Conservation (phyloP, 1,140 invertebrate species). For the Conopomorpha cramerella region DNA sequence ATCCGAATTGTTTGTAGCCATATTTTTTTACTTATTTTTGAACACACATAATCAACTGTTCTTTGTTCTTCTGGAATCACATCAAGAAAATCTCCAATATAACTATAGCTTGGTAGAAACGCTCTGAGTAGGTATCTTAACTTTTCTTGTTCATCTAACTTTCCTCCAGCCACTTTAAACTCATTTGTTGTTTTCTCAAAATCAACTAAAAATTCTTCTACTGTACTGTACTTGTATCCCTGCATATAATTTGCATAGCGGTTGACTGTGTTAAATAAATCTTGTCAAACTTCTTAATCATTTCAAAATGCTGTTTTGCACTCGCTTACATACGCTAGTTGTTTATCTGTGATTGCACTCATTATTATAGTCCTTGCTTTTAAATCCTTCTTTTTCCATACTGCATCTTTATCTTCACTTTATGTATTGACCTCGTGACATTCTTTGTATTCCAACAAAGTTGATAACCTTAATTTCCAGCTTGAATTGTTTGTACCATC, state of each 20-base stretch:
- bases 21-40: conserved; percentile 39
- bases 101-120: conserved; percentile 18
- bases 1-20: conserved; percentile 7
- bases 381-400: too few relatives aligned
- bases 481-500: conserved; percentile 23
- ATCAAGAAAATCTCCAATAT: conserved; percentile 26
- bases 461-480: too few relatives aligned
- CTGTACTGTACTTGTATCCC: conserved; percentile 16
- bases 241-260: conserved; percentile 17
- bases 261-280: conserved; percentile 24
- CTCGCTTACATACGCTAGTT: too few relatives aligned
- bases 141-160: too few relatives aligned
- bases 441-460: conserved; percentile 18
- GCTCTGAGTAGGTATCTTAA: conserved; percentile 30
- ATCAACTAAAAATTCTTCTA: conserved; percentile 26
- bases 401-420: too few relatives aligned
- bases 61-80: conserved; percentile 27
- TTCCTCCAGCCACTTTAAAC: conserved; percentile 22
- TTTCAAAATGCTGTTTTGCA: conserved; percentile 19
- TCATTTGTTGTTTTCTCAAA: conserved; percentile 31
- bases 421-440: too few relatives aligned
- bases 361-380: conserved; percentile 20
- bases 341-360: conserved; percentile 21
- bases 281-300: conserved; percentile 18
- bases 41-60: conserved; percentile 36